phyloP scores from a whole-genome alignment of 2,797 vertebrate genomes.

The Tinamus major region DNA sequence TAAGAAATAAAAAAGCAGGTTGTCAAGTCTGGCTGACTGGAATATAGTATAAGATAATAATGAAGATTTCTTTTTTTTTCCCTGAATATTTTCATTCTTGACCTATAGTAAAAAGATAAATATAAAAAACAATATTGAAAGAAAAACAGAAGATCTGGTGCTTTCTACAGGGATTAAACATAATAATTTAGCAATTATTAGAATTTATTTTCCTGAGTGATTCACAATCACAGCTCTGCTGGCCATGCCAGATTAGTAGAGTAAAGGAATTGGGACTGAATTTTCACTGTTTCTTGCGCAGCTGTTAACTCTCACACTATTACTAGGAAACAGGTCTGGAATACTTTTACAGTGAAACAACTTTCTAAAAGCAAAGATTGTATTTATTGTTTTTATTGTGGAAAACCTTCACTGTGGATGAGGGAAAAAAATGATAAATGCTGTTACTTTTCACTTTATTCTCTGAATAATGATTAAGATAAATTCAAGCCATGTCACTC shows the following conservation, averaged over 20 bases:
- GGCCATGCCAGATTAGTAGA: neutral
- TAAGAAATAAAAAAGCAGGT: neutral
- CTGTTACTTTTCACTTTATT: neutral
- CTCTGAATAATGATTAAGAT: neutral
- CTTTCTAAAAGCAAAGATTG: neutral
- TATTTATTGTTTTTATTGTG: neutral
- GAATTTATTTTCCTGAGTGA: neutral
- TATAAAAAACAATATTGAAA: neutral
- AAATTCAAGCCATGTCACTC: neutral
- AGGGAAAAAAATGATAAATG: neutral
- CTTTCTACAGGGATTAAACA: neutral
- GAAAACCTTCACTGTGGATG: neutral
- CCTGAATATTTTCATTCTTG: neutral
- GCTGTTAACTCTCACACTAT: neutral
- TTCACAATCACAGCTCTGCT: neutral
- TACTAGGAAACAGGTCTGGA: neutral
- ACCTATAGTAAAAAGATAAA: neutral
- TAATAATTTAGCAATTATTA: neutral
- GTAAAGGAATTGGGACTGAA: constrained; percentile 12
- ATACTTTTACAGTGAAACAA: neutral
- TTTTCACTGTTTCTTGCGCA: neutral
- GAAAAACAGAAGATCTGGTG: neutral
- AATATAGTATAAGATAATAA: neutral
- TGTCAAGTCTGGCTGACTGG: neutral
- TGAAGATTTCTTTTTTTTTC: neutral